These are phyloP conservation scores for Trichomycterus rosablanca DNA, from an alignment of 2,113 vertebrate genomes.

Conservation along the genomic window DNA sequence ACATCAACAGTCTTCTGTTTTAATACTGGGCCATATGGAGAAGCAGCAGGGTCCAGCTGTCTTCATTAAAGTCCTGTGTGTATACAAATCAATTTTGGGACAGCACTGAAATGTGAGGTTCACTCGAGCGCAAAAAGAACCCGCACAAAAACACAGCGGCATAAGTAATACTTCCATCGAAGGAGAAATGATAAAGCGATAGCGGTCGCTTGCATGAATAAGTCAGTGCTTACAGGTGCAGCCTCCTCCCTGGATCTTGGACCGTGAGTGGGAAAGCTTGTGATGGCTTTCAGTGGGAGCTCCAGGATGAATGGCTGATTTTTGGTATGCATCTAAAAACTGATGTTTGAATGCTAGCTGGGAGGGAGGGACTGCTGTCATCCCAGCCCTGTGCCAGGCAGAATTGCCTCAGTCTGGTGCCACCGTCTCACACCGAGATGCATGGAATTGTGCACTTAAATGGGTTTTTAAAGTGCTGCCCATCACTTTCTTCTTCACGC, in stretches of 20 bases:
- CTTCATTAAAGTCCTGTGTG: slow-evolving; percentile 44
- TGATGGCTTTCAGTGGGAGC: slow-evolving; percentile 39
- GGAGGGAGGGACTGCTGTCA: slow-evolving; percentile 31
- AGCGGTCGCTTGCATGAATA: slow-evolving; percentile 40
- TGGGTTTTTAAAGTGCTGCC: slow-evolving; percentile 30
- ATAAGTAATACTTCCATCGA: slow-evolving; percentile 23
- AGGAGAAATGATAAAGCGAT: slow-evolving; percentile 26
- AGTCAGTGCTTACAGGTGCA: slow-evolving; percentile 30
- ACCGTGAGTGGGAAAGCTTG: slow-evolving; percentile 8
- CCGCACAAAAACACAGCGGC: slow-evolving; percentile 22
- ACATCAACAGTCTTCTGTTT: slow-evolving; percentile 38
- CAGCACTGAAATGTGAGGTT: slow-evolving; percentile 16
- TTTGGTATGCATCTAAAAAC: slow-evolving; percentile 32
- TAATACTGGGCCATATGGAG: slow-evolving; percentile 41
- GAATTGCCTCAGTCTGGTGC: slow-evolving; percentile 44
- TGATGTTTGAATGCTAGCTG: slow-evolving; percentile 32
- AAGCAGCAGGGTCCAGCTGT: slow-evolving; percentile 39
- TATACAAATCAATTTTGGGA: slow-evolving; percentile 49
- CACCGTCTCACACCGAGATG: slow-evolving; percentile 29
- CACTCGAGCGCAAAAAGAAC: slow-evolving; percentile 13
- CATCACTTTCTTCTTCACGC: slow-evolving; percentile 23
- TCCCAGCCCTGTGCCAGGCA: slow-evolving; percentile 14
- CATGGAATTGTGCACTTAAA: slow-evolving; percentile 44
- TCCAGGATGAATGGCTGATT: slow-evolving; percentile 26
- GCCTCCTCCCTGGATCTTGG: slow-evolving; percentile 24